Evolutionary conservation across 2,888 invertebrate genomes (phyloP).

Genomic region (Idaea straminata): DNA sequence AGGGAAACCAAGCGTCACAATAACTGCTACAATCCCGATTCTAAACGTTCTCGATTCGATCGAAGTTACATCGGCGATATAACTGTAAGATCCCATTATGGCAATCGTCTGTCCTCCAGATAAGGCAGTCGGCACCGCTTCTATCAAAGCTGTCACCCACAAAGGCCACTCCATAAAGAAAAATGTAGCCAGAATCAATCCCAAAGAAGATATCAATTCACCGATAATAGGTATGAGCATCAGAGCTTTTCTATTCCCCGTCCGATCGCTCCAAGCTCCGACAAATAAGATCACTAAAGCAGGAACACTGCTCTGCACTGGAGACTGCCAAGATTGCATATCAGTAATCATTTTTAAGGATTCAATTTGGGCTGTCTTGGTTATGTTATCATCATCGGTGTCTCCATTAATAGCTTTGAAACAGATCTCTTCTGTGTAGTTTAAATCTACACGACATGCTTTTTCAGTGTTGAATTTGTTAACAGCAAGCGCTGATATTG

Average conservation of each 20-base stretch:
- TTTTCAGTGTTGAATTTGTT: constrained; percentile 79
- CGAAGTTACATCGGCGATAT: constrained; percentile 81
- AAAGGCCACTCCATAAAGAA: constrained; percentile 79
- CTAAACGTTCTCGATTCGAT: constrained; percentile 81
- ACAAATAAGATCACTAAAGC: constrained; percentile 79
- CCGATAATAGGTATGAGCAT: constrained; percentile 79
- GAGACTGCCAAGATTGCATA: constrained; percentile 77
- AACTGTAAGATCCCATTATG: constrained; percentile 81
- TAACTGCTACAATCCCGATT: constrained; percentile 79
- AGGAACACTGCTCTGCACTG: constrained; percentile 78
- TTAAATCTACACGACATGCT: constrained; percentile 76
- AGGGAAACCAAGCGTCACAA: constrained; percentile 73
- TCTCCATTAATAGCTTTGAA: constrained; percentile 55
- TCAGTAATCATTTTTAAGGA: constrained; percentile 70
- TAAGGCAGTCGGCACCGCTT: constrained; percentile 77
- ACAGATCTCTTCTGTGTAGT: constrained; percentile 73
- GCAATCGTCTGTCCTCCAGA: constrained; percentile 80
- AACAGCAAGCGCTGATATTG: constrained; percentile 80
- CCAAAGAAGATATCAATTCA: constrained; percentile 72
- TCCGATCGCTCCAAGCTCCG: constrained; percentile 82
- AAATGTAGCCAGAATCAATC: constrained; percentile 75
- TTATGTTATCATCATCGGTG: constrained; percentile 45
- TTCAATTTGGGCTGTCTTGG: constrained; percentile 52
- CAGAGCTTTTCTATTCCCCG: constrained; percentile 78
- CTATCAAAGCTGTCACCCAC: constrained; percentile 75